Base-by-base conservation (phyloP, 1,140 invertebrate genomes). In the Pseudachorutes palmiensis region DNA sequence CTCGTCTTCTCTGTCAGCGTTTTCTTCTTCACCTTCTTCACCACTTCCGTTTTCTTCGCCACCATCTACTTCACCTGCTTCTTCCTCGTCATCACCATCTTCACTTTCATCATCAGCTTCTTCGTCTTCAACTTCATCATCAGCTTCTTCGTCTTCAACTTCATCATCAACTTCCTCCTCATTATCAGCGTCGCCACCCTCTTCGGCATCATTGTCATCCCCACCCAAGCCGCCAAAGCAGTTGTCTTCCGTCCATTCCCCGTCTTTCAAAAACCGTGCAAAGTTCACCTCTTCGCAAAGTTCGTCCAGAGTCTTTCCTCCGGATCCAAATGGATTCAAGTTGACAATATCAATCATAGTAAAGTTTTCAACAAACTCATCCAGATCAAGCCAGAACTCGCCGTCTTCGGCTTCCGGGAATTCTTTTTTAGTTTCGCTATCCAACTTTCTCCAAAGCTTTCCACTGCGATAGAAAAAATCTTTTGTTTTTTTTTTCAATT, bases 211-310 rank as follows among this genome's bases (percentile, higher is more conserved):
- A 5, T 55, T 22, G 3, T 55, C 51, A 5, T 55, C 51, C 24
- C 12, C 12, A 14, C 51, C 51, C 12, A 55, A 26, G 12, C 5
- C 51, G 5, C 51, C 51, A 22, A 55, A 55, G 24, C 51, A 55
- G 24, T 55, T 55, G 51, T 55, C 51, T 55, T 12, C 51, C 12
- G 12, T 55, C 51, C 51, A 55, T 55, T 55, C 51, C 5, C 51
- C 51, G 24, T 55, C 51, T 5, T 12, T 55, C 51, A 55, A 26
- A 5, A 16, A 22, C 5, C 51, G 51, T 16, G 51, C 12, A 24
- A 55, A 55, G 24, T 55, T 24, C 9, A 55, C 51, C 51, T 55
- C 51, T 24, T 55, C 51, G 24, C 51, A 55, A 24, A 55, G 51
- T 26, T 55, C 51, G 3, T 55, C 51, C 12, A 55, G 51, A 9